Evolutionary conservation across 2,888 invertebrate species (phyloP).

Genomic region (Autographa pulchrina): DNA sequence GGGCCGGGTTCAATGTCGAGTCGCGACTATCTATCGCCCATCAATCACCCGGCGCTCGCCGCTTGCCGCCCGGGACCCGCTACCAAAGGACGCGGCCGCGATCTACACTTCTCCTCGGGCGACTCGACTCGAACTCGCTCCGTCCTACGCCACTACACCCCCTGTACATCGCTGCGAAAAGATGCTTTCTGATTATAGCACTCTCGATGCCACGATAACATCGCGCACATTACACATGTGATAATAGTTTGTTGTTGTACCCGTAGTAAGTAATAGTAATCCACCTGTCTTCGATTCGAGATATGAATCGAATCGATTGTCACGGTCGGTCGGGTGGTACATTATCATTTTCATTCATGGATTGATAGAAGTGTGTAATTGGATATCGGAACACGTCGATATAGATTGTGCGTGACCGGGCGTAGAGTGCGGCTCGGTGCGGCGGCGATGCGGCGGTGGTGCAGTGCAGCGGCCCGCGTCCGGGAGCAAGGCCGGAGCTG

Average conservation of each 20-base stretch:
- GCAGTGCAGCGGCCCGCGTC: constrained; percentile 66
- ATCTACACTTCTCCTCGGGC: constrained; percentile 40
- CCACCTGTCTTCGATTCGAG: constrained; percentile 70
- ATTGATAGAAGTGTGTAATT: constrained; percentile 74
- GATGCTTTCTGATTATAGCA: constrained; percentile 36
- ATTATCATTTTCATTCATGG: constrained; percentile 80
- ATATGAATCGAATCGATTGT: constrained; percentile 74
- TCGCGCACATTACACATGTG: constrained; percentile 60
- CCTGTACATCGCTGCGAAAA: constrained; percentile 19
- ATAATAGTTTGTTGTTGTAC: constrained; percentile 68
- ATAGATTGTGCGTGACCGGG: constrained; percentile 78
- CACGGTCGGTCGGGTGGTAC: constrained; percentile 74
- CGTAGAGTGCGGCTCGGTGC: constrained; percentile 35
- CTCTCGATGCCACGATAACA: constrained; percentile 53
- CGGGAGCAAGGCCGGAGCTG: constrained; percentile 86
- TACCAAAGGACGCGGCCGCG: constrained; percentile 55
- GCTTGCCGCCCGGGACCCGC: constrained; percentile 47
- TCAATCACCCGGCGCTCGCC: constrained; percentile 80
- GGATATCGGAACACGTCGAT: constrained; percentile 72
- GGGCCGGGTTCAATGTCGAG: constrained; percentile 87
- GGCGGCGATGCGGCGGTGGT: constrained; percentile 1
- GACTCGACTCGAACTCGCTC: constrained; percentile 60
- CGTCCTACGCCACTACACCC: constrained; percentile 17
- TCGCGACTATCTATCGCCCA: constrained; percentile 85
- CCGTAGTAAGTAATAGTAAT: constrained; percentile 67